Conservation (phyloP, 2,797 vertebrate genomes). For the Synanceia verrucosa region DNA sequence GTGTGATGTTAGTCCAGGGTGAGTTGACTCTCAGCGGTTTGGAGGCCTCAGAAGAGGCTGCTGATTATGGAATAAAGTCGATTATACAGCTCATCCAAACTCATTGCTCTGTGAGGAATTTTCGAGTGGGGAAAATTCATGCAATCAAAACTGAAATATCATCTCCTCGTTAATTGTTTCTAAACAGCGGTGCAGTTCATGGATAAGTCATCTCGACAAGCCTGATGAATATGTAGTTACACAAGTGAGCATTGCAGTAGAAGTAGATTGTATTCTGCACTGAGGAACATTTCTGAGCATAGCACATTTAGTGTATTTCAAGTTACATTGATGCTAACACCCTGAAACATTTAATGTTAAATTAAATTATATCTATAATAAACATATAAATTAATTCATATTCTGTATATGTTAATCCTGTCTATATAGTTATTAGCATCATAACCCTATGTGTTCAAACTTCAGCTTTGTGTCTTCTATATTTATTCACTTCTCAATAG, state of each 20-base stretch:
- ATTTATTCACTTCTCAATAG: no score
- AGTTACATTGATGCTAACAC: not conserved
- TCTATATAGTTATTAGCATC: not conserved
- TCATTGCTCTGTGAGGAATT: constrained; percentile 6
- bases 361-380: not conserved
- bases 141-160: constrained; percentile 16
- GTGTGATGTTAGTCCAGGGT: constrained; percentile 5
- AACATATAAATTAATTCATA: not conserved
- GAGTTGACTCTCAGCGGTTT: constrained; percentile 15
- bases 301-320: not conserved
- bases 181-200: constrained; percentile 4
- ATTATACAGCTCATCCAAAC: constrained; percentile 19
- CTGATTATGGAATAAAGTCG: constrained; percentile 36
- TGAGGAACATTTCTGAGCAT: not conserved
- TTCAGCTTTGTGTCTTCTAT: no score
- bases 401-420: not conserved
- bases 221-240: constrained; percentile 4
- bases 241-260: not conserved
- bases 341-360: not conserved
- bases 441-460: no score
- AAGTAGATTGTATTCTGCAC: not conserved
- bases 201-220: constrained; percentile 9
- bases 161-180: constrained; percentile 10
- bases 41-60: constrained; percentile 22
- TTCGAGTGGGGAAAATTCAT: constrained; percentile 3